phyloP scores from a whole-genome alignment of 1,140 invertebrate genomes.

The Dinoponera quadriceps region DNA sequence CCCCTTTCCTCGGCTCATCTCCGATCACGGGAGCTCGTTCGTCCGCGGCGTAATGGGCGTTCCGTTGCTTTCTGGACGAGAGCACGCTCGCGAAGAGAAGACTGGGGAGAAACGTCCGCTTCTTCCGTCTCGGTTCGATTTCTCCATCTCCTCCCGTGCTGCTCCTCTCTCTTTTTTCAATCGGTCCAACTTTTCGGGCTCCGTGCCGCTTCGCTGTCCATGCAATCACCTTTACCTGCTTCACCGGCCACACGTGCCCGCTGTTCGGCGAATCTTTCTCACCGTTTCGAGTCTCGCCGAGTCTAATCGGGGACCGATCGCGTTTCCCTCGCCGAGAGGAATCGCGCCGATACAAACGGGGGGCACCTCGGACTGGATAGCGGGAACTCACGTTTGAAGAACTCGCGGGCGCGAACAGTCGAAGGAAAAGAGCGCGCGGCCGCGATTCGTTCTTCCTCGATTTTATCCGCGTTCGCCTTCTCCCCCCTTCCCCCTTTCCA shows the following conservation, averaged over 20 bases:
- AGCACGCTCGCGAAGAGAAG: conserved; percentile 25
- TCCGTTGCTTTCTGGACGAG: conserved; percentile 59
- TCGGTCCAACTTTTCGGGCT: conserved; percentile 68
- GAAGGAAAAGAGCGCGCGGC: conserved; percentile 41
- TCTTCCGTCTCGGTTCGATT: conserved; percentile 38
- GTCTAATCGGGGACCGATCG: conserved; percentile 35
- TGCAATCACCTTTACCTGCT: conserved; percentile 65
- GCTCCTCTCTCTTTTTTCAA: conserved; percentile 53
- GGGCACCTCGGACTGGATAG: background rate
- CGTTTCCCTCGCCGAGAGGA: background rate
- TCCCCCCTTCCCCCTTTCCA: too few relatives aligned
- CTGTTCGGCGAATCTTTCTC: conserved; percentile 20
- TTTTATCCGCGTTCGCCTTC: conserved; percentile 15
- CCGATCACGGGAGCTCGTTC: conserved; percentile 48
- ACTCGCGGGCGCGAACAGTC: conserved; percentile 20
- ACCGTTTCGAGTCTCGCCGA: background rate
- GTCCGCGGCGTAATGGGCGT: conserved; percentile 67
- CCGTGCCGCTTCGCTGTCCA: conserved; percentile 56
- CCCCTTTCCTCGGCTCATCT: conserved; percentile 54
- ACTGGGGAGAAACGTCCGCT: conserved; percentile 40
- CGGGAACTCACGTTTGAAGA: conserved; percentile 16
- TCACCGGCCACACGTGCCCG: conserved; percentile 6
- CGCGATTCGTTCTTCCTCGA: conserved; percentile 37
- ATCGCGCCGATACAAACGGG: conserved; percentile 22
- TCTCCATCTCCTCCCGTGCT: background rate